Base-by-base conservation (phyloP, 2,797 vertebrate genomes). In the Periophthalmus magnuspinnatus region DNA sequence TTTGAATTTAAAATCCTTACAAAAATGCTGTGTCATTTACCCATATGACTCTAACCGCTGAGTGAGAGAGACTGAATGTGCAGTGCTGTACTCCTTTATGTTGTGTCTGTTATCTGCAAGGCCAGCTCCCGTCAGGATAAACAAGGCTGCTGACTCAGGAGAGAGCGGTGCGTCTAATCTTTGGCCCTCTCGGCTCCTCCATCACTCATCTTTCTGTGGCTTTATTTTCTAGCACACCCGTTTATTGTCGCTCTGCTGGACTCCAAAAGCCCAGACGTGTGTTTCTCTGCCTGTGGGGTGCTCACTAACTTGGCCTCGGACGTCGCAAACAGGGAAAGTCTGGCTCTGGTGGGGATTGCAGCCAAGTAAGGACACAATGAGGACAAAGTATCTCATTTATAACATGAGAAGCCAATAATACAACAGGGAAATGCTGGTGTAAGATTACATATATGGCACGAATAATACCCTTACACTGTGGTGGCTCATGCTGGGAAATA, bases 201-300 rank as follows among this genome's bases (percentile, higher is more conserved):
- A 36, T 47, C 69, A 16, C 4, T 74, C 72, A 22, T 68, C 60
- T 55, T 38, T 21, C 67, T 71, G 56, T 24, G 0, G 52, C 52
- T 47, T 50, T 68, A 48, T 67, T 24, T 61, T n/a, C 63, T 86
- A 99, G 98, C 96, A n/a, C 87, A 98, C 91, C 95, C 89, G 89
- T 96, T 98, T 74, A 57, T 95, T 75, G 93, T 97, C 57, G 87
- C 94, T 2, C 91, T 99, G 75, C 92, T 99, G 36, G 97, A 97
- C 88, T 95, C 95, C 19, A 95, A 94, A 89, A 95, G 93, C 75
- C 87, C 91, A 10, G 96, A 98, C 24, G 82, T 97, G 81, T 99
- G 98, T 84, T 96, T 96, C 81, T 95, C 95, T 36, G 95, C 96
- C 79, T 97, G 96, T 65, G 98, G 97, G 45, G 95, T 99, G 78